Percentiles rank a stretch among this genome's conserved stretches.
Conservation (phyloP, 2,888 invertebrate species). For the Nebria salina region DNA sequence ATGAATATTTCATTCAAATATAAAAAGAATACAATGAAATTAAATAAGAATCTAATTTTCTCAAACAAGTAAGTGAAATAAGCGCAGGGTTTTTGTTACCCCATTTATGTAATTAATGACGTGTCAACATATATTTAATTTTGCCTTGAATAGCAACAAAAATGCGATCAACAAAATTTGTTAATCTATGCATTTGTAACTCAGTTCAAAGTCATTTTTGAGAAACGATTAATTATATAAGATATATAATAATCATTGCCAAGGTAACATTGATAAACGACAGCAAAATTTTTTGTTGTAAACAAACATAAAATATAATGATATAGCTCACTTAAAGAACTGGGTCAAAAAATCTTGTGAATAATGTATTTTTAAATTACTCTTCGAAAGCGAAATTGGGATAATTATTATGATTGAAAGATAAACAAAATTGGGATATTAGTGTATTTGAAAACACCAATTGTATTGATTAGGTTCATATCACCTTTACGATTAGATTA, state of each 20-base stretch:
- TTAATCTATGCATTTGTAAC: neutral
- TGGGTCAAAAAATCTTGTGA: neutral
- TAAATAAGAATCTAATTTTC: no score
- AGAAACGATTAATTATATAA: neutral
- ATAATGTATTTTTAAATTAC: neutral
- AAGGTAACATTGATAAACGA: constrained; percentile 2
- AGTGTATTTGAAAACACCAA: neutral
- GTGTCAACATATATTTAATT: neutral
- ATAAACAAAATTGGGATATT: neutral
- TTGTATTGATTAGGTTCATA: neutral
- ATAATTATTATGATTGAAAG: neutral
- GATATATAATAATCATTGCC: neutral
- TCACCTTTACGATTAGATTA: neutral
- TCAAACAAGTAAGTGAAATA: no score
- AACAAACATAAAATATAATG: neutral
- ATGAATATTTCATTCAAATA: no score
- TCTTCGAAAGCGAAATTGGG: neutral
- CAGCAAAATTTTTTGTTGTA: neutral
- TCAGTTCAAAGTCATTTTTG: neutral
- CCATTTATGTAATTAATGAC: neutral
- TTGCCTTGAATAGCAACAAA: neutral
- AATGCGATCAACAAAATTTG: neutral
- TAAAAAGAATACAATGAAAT: no score
- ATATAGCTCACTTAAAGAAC: neutral
- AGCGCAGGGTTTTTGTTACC: no score